Base-by-base conservation (phyloP, 2,797 vertebrate species). In the Leptodactylus fallax region DNA sequence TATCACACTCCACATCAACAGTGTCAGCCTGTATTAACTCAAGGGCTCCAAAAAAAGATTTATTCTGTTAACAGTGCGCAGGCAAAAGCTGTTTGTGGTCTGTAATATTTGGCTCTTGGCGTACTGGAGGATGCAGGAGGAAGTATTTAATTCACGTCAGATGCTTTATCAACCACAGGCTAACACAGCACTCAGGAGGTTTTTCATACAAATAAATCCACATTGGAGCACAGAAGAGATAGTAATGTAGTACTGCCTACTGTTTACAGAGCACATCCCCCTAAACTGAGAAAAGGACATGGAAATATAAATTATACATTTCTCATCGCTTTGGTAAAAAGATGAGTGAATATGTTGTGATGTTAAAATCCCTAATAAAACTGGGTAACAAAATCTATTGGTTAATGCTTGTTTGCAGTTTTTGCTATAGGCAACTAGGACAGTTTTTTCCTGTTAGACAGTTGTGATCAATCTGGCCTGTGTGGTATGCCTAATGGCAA, bases 41-140 rank as follows among this genome's bases (percentile, higher is more conserved):
- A 72, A 47, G 21, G 10, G 81, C 65, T 58, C 81, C 65, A 74
- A 47, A 56, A 45, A 11, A 58, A 72, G 3, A 76, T 84, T 84
- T 47, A 76, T 84, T 84, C 11, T 49, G 53, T 74, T 77, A 58
- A 56, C 63, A 58, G 19, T 56, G 53, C 27, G n/a, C 27, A n/a
- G 6, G 19, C 25, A 76, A 47, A 84, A 61, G 53, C 17, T 14
- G 27, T 61, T 60, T 47, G 55, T 17, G 82, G 69, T 84, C 55
- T 74, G 53, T 49, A 47, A 76, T 63, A 51, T 3, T 65, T 49
- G 45, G 58, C 19, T 81, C 14, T 10, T 25, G 3, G 12, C 12
- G 5, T 36, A 58, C 55, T 17, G 53, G 53, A 79, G 58, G 36
- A 45, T 3, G 25, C 7, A 11, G 49, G 19, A 65, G 79, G 45